phyloP scores from a whole-genome alignment of 2,797 vertebrate genomes.

The Gobio occitaniae region DNA sequence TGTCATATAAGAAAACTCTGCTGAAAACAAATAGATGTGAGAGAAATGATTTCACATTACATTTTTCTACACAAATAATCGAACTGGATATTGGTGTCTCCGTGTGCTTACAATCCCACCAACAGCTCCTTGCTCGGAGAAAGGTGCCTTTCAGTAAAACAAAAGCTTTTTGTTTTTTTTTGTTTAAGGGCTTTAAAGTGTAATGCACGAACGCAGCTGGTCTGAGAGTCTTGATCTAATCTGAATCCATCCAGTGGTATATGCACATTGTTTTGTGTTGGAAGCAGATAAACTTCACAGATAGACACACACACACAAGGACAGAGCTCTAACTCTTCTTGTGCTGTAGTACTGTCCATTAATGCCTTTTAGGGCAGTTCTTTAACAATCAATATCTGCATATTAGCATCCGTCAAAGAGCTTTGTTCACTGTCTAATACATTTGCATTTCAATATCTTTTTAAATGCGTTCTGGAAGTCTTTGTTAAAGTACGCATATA shows the following conservation, averaged over 20 bases:
- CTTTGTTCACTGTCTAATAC: constrained; percentile 80
- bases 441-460: constrained; percentile 97
- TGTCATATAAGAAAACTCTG: constrained; percentile 30
- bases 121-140: not conserved
- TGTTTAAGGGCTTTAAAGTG: constrained; percentile 27
- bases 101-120: constrained; percentile 5
- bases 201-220: constrained; percentile 31
- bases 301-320: constrained; percentile 41
- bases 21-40: constrained; percentile 19
- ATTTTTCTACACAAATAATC: constrained; percentile 20
- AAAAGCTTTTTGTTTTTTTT: not conserved
- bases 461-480: constrained; percentile 99
- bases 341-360: constrained; percentile 24
- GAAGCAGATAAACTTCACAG: constrained; percentile 37
- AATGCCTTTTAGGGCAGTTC: constrained; percentile 14
- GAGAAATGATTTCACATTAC: constrained; percentile 28
- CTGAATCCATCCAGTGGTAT: constrained; percentile 26
- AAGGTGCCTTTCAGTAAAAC: constrained; percentile 28
- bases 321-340: constrained; percentile 40
- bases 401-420: constrained; percentile 20
- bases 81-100: not conserved
- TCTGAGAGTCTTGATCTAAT: constrained; percentile 32
- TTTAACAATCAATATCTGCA: constrained; percentile 43
- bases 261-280: constrained; percentile 32
- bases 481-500: constrained; percentile 99